These are phyloP conservation scores for Pteropus alecto DNA, from an alignment of 2,113 vertebrate species.

Conservation along the genomic window DNA sequence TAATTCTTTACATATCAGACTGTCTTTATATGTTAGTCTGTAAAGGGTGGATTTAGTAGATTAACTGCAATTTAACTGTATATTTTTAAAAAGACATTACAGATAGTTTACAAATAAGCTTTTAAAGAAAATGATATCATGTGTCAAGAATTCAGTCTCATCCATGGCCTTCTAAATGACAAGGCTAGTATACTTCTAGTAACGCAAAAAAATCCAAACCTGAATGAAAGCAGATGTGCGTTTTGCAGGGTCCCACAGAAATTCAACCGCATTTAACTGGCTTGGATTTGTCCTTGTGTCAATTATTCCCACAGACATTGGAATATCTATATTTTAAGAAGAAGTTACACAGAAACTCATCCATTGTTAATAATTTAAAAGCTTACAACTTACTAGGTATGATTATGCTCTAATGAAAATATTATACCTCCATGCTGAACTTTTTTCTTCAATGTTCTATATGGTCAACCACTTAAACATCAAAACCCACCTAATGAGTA, in stretches of 20 bases:
- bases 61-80: neutral
- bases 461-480: neutral
- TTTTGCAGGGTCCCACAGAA: slow-evolving; percentile 90
- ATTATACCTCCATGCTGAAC: neutral
- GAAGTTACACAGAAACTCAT: slow-evolving; percentile 25
- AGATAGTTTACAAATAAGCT: slow-evolving; percentile 35
- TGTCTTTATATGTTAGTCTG: neutral
- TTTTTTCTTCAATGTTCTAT: neutral
- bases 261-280: slow-evolving; percentile 90
- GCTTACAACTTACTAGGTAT: neutral
- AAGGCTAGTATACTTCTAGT: slow-evolving; percentile 54
- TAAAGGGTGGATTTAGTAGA: neutral
- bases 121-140: neutral
- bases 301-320: slow-evolving; percentile 90
- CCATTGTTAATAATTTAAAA: slow-evolving; percentile 37
- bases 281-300: slow-evolving; percentile 88
- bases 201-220: slow-evolving; percentile 84
- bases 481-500: neutral
- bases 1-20: neutral
- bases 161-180: slow-evolving; percentile 47
- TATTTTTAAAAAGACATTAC: neutral
- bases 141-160: neutral
- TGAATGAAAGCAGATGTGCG: slow-evolving; percentile 91
- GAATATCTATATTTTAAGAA: slow-evolving; percentile 85
- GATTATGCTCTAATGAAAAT: neutral